Conservation (phyloP, 2,113 vertebrate genomes). For the Grantiella picta region DNA sequence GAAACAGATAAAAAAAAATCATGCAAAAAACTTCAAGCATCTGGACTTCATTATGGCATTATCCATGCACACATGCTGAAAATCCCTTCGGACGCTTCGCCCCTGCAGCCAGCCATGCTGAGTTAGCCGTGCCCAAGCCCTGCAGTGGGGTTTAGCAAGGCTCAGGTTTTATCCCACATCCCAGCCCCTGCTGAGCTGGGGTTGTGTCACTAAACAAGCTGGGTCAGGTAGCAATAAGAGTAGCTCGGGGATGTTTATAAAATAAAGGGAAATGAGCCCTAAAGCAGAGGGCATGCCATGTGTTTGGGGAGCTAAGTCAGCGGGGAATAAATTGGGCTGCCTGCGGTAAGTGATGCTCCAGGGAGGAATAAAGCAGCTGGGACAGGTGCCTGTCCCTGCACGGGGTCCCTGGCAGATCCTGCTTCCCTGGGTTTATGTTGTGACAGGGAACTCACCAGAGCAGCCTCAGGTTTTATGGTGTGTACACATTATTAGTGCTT, state of each 20-base stretch:
- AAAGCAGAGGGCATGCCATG: not conserved
- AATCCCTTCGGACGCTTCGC: not conserved
- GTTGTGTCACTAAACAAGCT: not conserved
- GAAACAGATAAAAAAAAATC: not conserved
- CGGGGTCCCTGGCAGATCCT: not conserved
- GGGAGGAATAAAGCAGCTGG: not conserved
- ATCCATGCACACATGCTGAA: not conserved
- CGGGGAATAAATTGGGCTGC: conserved; percentile 10
- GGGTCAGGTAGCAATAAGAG: not conserved
- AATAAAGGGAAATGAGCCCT: conserved; percentile 4
- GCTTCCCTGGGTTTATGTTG: not conserved
- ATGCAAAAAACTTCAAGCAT: not conserved
- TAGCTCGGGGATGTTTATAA: not conserved
- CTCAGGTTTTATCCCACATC: not conserved
- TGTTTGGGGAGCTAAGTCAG: not conserved
- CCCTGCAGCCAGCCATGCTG: not conserved
- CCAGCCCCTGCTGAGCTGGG: not conserved
- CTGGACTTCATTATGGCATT: not conserved
- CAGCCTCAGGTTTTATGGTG: conserved; percentile 37
- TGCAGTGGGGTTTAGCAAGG: not conserved
- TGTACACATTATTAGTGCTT: conserved; percentile 54
- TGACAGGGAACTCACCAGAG: conserved; percentile 7
- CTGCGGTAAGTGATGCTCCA: not conserved
- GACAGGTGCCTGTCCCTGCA: not conserved
- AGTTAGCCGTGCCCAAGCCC: not conserved